phyloP scores from a whole-genome alignment of 2,888 invertebrate genomes.

The Drosophila dives region DNA sequence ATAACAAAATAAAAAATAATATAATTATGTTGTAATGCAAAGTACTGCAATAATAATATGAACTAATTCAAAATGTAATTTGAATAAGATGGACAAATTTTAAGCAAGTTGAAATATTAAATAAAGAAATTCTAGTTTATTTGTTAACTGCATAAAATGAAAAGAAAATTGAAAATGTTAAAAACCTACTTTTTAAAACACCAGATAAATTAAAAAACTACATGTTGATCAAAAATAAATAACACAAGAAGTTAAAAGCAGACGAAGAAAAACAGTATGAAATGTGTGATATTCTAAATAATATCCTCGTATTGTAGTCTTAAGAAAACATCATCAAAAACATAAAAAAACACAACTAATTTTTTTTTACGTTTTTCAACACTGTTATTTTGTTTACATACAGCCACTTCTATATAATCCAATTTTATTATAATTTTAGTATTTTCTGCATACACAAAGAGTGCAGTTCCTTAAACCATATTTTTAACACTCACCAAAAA shows the following conservation, averaged over 20 bases:
- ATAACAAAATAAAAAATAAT: slow-evolving; percentile 25
- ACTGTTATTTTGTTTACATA: slow-evolving; percentile 29
- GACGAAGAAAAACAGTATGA: slow-evolving; percentile 46
- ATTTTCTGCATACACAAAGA: slow-evolving; percentile 6
- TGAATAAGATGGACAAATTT: slow-evolving; percentile 2
- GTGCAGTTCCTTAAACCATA: slow-evolving; percentile 18
- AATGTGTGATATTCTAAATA: slow-evolving; percentile 80
- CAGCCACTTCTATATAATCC: slow-evolving; percentile 46
- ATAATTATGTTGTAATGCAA: slow-evolving; percentile 34
- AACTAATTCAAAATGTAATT: slow-evolving; percentile 23
- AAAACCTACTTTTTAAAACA: slow-evolving; percentile 20
- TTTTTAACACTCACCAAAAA: slow-evolving; percentile 11
- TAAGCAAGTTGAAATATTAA: slow-evolving; percentile 57
- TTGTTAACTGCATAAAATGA: slow-evolving; percentile 47
- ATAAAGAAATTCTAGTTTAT: slow-evolving; percentile 58
- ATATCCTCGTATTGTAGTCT: slow-evolving; percentile 74
- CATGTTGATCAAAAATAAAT: slow-evolving; percentile 21
- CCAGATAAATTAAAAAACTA: not conserved
- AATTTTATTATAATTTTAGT: slow-evolving; percentile 8
- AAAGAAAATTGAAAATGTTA: slow-evolving; percentile 14
- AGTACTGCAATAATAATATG: slow-evolving; percentile 41
- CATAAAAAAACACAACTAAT: slow-evolving; percentile 13
- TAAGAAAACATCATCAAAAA: slow-evolving; percentile 41
- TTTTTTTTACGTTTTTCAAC: slow-evolving; percentile 24
- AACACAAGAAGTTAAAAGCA: slow-evolving; percentile 7